Evolutionary conservation across 2,888 invertebrate genomes (phyloP), one percentile per base, ranked within the genome.

Genomic region (Erebia ligea): DNA sequence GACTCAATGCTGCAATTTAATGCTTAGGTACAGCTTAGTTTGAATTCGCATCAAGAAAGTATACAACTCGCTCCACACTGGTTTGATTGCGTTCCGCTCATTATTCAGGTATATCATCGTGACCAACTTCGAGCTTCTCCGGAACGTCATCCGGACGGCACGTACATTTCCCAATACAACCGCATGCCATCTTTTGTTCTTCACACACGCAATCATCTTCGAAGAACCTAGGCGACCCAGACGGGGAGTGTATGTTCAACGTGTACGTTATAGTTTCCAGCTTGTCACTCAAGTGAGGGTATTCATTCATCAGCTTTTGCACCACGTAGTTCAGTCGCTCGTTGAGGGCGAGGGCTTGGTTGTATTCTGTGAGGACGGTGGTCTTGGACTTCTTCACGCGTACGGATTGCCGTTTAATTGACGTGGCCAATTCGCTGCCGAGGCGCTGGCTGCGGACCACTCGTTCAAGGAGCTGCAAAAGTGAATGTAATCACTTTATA

Each of bases 371-470:
- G 3, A 94, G 86, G 9, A 96, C 84, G 1, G 90, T 78, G 0
- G 88, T 77, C 71, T 95, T 94, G 0, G 94, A 89, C 62, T 90
- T 92, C 72, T 79, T 85, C 1, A 87, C 80, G 54, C 83, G 85
- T 1, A 92, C 75, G 0, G 87, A 86, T 68, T 89, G 89, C 0
- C 90, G 86, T 70, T 93, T 93, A 1, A 93, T 82, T 0, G 95
- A 88, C 2, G 92, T 92, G 0, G 89, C 80, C 68, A 96, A 94
- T 77, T 96, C 94, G 75, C 92, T 94, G 45, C 95, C 95, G 74
- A 96, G 95, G 45, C 95, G 95, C 83, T 97, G 97, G 77, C 95
- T 95, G 63, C 96, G 94, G 0, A 97, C 94, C 21, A 97, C 94
- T 61, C 89, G 90, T 74, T 94, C 94, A 50, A 95, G 79, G 8